phyloP scores from a whole-genome alignment of 1,140 invertebrate genomes.

The Rhopalosiphum maidis region DNA sequence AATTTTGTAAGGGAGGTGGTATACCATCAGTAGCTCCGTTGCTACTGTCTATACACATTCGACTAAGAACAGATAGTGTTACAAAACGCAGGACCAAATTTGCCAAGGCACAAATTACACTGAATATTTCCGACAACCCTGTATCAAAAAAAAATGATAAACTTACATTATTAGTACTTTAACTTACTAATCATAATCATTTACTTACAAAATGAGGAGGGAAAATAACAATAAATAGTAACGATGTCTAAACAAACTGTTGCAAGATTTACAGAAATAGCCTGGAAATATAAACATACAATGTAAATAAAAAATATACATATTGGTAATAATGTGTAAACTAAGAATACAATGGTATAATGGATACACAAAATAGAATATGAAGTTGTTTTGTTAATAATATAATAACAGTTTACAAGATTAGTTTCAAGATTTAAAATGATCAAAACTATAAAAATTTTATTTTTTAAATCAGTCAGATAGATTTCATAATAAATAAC shows the following conservation, averaged over 20 bases:
- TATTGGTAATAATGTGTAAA: neutral
- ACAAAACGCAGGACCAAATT: constrained; percentile 46
- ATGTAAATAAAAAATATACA: neutral
- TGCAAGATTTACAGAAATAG: constrained; percentile 49
- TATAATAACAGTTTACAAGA: too few species aligned
- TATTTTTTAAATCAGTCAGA: too few species aligned
- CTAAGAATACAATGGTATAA: neutral
- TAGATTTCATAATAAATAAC: neutral
- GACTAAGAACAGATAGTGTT: constrained; percentile 48
- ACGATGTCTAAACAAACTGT: constrained; percentile 23
- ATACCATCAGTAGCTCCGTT: constrained; percentile 46
- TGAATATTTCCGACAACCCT: constrained; percentile 46
- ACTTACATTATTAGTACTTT: neutral
- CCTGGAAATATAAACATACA: constrained; percentile 52
- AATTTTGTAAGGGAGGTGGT: constrained; percentile 50
- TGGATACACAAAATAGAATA: neutral
- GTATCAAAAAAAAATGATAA: neutral
- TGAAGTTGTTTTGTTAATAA: neutral
- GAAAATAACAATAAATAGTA: constrained; percentile 50
- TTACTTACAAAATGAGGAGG: constrained; percentile 45
- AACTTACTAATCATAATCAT: neutral
- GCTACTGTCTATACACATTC: constrained; percentile 50
- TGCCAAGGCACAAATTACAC: constrained; percentile 46
- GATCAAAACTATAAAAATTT: neutral
- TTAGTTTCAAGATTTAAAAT: neutral